A percentile compares a stretch with the other conserved stretches of the same genome.
These are phyloP conservation scores for Linnaemya tessellans DNA, from an alignment of 2,888 invertebrate genomes.

Conservation along the genomic window DNA sequence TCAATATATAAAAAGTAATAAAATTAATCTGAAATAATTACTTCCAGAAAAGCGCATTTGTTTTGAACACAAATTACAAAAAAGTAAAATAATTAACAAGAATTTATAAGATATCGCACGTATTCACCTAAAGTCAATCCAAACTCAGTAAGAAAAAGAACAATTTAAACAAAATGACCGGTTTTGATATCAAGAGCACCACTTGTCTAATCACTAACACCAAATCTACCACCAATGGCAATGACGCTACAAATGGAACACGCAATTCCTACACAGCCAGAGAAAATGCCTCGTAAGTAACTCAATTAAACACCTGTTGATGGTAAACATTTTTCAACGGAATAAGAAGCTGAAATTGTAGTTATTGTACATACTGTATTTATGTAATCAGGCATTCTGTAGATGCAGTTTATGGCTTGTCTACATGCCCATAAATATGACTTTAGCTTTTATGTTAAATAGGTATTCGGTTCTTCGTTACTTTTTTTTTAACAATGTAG, in stretches of 20 bases:
- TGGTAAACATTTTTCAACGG: not conserved
- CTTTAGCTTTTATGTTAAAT: not conserved
- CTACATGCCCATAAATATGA: constrained; percentile 22
- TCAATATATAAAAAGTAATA: not conserved
- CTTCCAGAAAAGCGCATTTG: not conserved
- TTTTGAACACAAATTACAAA: not conserved
- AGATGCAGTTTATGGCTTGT: constrained; percentile 34
- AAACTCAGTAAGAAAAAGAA: constrained; percentile 5
- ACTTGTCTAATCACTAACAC: constrained; percentile 71
- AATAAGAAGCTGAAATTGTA: not conserved
- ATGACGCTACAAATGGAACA: constrained; percentile 72
- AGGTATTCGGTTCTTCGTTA: not conserved
- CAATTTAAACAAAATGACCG: constrained; percentile 75
- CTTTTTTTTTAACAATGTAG: not conserved
- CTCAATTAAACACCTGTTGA: constrained; percentile 30
- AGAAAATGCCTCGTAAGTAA: constrained; percentile 77
- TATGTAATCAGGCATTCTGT: constrained; percentile 19
- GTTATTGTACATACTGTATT: not conserved
- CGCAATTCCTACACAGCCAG: constrained; percentile 76
- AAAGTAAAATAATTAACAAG: constrained; percentile 25
- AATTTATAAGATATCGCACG: not conserved
- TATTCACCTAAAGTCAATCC: not conserved
- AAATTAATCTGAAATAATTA: constrained; percentile 6
- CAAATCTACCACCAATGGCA: constrained; percentile 72
- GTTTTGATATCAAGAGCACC: constrained; percentile 74